These are phyloP conservation scores for Silurus aristotelis DNA, from an alignment of 2,797 vertebrate genomes.

Conservation along the genomic window DNA sequence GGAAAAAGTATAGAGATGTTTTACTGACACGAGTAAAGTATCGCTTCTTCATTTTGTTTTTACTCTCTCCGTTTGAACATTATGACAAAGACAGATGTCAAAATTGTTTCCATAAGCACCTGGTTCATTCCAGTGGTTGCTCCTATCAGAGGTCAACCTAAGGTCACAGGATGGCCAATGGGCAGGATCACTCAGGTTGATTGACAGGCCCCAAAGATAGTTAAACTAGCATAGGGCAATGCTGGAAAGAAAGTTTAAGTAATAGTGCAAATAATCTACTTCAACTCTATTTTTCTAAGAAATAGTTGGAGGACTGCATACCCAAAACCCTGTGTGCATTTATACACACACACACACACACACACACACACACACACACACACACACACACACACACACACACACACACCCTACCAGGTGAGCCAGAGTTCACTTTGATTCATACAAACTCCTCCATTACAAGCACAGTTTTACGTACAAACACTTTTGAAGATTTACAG, in stretches of 20 bases:
- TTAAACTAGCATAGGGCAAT: neutral
- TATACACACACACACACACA: constrained; percentile 44
- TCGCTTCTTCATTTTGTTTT: constrained; percentile 68
- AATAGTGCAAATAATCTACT: neutral
- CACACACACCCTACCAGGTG: constrained; percentile 3
- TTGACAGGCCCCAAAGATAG: constrained; percentile 44
- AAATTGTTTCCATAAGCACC: constrained; percentile 57
- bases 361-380: constrained; percentile 15
- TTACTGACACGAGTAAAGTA: constrained; percentile 71
- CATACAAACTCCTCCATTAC: constrained; percentile 3
- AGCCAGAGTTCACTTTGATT: constrained; percentile 25
- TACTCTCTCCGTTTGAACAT: constrained; percentile 67
- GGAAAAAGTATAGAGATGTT: constrained; percentile 31
- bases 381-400: constrained; percentile 27
- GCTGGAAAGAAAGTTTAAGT: neutral
- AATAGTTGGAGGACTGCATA: constrained; percentile 30
- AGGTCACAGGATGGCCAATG: constrained; percentile 66
- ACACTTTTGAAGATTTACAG: constrained; percentile 38
- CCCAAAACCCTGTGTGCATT: constrained; percentile 16
- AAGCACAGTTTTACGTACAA: neutral
- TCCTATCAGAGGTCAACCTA: constrained; percentile 71
- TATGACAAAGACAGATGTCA: constrained; percentile 72
- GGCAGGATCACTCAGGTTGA: constrained; percentile 52
- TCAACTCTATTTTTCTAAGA: constrained; percentile 4
- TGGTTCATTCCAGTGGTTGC: constrained; percentile 55